phyloP scores from a whole-genome alignment of 1,140 invertebrate genomes.

The Oedothorax gibbosus region DNA sequence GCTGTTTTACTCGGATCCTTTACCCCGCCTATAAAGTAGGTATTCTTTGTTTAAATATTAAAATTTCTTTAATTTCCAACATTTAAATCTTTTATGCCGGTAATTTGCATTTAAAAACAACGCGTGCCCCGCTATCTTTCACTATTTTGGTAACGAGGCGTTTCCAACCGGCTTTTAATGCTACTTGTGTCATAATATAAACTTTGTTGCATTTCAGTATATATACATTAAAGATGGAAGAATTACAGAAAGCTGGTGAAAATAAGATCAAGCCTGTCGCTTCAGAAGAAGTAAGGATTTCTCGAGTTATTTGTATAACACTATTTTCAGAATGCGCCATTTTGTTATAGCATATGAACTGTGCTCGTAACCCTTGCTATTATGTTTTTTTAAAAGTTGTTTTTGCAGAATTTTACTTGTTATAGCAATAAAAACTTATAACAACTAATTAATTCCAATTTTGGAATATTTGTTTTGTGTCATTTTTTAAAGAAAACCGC shows the following conservation, averaged over 20 bases:
- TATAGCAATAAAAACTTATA: neutral
- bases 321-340: neutral
- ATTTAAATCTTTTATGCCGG: no score
- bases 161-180: no score
- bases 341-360: neutral
- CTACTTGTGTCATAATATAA: no score
- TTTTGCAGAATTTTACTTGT: neutral
- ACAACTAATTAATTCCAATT: neutral
- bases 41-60: no score
- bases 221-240: neutral
- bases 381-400: neutral
- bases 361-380: neutral
- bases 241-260: slow-evolving; percentile 6
- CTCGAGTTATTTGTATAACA: neutral
- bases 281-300: slow-evolving; percentile 5
- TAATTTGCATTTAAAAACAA: no score
- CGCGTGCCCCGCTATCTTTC: no score
- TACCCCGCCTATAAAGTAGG: no score
- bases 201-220: no score
- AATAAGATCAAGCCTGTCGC: slow-evolving; percentile 1
- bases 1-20: no score
- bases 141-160: no score
- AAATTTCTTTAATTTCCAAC: no score
- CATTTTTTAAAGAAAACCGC: no score
- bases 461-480: neutral